Conservation (phyloP, 2,113 vertebrate genomes). For the Callipepla squamata region DNA sequence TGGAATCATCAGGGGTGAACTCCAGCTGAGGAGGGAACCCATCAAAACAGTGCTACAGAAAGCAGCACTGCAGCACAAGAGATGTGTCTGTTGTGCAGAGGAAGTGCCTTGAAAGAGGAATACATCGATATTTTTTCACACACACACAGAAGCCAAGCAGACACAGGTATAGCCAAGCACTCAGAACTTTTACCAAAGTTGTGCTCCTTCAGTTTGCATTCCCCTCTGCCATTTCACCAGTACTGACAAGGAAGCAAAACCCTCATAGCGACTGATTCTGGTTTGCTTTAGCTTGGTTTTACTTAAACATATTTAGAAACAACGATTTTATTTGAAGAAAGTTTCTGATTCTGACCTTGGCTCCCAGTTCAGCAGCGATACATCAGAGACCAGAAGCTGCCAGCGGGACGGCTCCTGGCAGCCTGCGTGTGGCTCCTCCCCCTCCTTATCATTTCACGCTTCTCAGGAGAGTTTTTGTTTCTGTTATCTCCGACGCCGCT, state of each 20-base stretch:
- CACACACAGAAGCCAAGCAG: too few species aligned
- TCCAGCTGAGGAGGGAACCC: not conserved
- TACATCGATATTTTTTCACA: not conserved
- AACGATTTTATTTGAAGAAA: not conserved
- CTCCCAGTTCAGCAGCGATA: not conserved
- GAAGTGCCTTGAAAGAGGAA: not conserved
- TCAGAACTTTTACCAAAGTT: not conserved
- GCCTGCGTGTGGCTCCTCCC: not conserved
- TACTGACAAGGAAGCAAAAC: not conserved
- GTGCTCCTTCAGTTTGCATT: not conserved
- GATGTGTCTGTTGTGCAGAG: not conserved
- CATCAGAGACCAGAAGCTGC: not conserved
- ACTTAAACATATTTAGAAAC: not conserved
- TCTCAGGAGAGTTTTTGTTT: not conserved
- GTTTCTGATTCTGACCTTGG: not conserved
- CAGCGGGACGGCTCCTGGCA: not conserved
- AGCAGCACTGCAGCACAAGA: not conserved
- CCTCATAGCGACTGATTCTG: not conserved
- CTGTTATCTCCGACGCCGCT: not conserved
- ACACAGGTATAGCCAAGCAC: not conserved
- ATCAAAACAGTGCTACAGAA: not conserved
- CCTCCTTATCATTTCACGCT: not conserved
- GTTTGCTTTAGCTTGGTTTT: not conserved
- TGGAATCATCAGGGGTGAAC: not conserved
- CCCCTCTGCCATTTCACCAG: not conserved